These are phyloP conservation scores for Leptopilina drosophilae DNA, from an alignment of 2,888 invertebrate species.

Conservation along the genomic window DNA sequence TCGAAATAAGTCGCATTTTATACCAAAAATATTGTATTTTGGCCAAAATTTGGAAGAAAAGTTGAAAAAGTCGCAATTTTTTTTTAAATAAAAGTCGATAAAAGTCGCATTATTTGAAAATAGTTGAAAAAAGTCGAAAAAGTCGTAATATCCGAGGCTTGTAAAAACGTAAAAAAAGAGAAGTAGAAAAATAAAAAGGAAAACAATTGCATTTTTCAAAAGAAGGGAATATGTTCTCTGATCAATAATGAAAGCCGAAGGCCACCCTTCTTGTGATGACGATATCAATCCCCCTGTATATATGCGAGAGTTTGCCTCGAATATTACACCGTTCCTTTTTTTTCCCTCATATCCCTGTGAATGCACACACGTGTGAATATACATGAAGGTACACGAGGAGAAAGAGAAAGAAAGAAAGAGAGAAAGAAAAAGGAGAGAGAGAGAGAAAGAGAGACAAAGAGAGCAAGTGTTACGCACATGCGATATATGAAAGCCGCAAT, in stretches of 20 bases:
- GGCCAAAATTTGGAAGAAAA: no score
- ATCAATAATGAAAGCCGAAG: slow-evolving; percentile 62
- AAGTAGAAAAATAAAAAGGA: no score
- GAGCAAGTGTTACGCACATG: slow-evolving; percentile 20
- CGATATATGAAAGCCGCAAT: slow-evolving; percentile 16
- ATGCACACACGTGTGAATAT: not conserved
- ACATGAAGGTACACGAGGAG: not conserved
- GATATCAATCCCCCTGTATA: slow-evolving; percentile 19
- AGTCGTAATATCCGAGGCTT: no score
- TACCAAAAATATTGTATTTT: no score
- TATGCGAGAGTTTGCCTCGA: not conserved
- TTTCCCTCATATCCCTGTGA: not conserved
- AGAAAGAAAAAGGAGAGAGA: no score
- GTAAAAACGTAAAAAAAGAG: no score
- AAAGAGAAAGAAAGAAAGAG: not conserved
- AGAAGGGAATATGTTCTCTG: slow-evolving; percentile 57
- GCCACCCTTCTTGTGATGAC: slow-evolving; percentile 24
- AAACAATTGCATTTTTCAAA: slow-evolving; percentile 32
- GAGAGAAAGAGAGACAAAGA: no score
- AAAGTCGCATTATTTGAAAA: no score
- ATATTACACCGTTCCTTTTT: slow-evolving; percentile 30
- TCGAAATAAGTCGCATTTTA: no score
- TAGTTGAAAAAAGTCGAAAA: no score
- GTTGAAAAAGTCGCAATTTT: no score
- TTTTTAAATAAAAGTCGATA: no score